Evolutionary conservation across 2,113 vertebrate genomes (phyloP), one percentile per base, ranked within the genome.

Genomic region (Grus americana): DNA sequence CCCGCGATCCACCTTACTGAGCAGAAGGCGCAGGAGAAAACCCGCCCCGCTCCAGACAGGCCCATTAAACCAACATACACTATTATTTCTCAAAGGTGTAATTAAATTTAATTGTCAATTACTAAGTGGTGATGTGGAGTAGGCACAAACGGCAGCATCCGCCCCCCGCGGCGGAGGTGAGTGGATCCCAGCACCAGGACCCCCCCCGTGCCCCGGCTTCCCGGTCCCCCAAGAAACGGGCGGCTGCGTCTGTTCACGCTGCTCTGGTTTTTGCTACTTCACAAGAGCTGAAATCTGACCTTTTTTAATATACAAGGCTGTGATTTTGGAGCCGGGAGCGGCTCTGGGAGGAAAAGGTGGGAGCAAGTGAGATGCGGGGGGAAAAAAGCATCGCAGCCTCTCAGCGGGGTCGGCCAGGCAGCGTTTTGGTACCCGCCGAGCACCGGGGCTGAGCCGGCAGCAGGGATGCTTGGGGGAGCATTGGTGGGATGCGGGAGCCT

Each of bases 101-200:
- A 93, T 97, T 96, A 97, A 85, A 90, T 94, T 67, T 94, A 95
- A 96, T 96, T 87, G 91, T 67, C 95, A 94, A 79, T 97, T 97
- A 94, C 20, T 9, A 18, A 57, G 59, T 9, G 65, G 76, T 22
- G 59, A 26, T 24, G 86, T 21, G 75, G 87, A 93, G 62, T 20
- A 36, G 42, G 52, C 78, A 38, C n/a, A 6, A 11, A 15, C 0
- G 30, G 16, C 15, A 3, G 46, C 32, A 3, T 11, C 68, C 7
- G 5, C 26, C 54, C 32, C 32, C 40, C 0, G 5, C 16, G 8
- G 86, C 10, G 22, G 49, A 76, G 12, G n/a, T 4, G 4, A 61
- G 46, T 0, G 3, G 24, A 54, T 40, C 46, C 17, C 38, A 26
- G 54, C 10, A 2, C 62, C 1, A 2, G 67, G 49, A 40, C 49